A percentile compares a stretch with the other conserved stretches of the same genome.
These are phyloP conservation scores for Chaunax sp. DNA, from an alignment of 2,797 vertebrate species.

Conservation along the genomic window DNA sequence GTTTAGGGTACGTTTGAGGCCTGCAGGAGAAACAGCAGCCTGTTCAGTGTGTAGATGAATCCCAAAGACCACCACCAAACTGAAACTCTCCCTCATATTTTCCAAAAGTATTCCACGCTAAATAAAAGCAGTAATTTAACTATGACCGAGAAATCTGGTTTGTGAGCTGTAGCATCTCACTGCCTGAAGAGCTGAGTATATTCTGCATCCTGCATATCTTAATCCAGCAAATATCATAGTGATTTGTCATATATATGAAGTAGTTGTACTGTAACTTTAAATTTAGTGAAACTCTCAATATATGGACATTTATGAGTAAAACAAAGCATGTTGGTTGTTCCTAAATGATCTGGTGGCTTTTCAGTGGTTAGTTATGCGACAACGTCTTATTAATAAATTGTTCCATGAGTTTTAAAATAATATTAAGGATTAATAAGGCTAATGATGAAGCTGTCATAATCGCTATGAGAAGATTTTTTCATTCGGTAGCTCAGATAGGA, in stretches of 20 bases:
- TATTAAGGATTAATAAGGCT: constrained; percentile 30
- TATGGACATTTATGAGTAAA: constrained; percentile 38
- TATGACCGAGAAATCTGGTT: constrained; percentile 26
- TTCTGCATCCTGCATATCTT: constrained; percentile 46
- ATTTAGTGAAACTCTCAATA: constrained; percentile 52
- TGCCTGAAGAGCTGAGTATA: constrained; percentile 36
- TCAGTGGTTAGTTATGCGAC: constrained; percentile 47
- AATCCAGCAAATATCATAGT: constrained; percentile 34
- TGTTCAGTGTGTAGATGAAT: constrained; percentile 35
- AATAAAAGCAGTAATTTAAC: constrained; percentile 15
- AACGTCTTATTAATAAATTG: constrained; percentile 42
- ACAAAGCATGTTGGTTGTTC: constrained; percentile 65
- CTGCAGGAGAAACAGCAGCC: constrained; percentile 13
- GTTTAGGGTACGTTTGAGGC: neutral
- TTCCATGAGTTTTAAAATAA: constrained; percentile 53
- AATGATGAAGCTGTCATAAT: constrained; percentile 28
- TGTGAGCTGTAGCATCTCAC: constrained; percentile 37
- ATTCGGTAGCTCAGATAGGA: constrained; percentile 83
- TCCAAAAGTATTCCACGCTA: constrained; percentile 12
- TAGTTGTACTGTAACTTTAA: constrained; percentile 57
- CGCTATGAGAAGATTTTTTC: constrained; percentile 26
- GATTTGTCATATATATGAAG: constrained; percentile 47
- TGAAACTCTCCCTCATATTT: constrained; percentile 14
- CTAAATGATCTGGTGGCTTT: constrained; percentile 42
- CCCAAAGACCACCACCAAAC: constrained; percentile 40